These are phyloP conservation scores for Drosophila basisetae DNA, from an alignment of 2,888 invertebrate genomes.

Conservation along the genomic window DNA sequence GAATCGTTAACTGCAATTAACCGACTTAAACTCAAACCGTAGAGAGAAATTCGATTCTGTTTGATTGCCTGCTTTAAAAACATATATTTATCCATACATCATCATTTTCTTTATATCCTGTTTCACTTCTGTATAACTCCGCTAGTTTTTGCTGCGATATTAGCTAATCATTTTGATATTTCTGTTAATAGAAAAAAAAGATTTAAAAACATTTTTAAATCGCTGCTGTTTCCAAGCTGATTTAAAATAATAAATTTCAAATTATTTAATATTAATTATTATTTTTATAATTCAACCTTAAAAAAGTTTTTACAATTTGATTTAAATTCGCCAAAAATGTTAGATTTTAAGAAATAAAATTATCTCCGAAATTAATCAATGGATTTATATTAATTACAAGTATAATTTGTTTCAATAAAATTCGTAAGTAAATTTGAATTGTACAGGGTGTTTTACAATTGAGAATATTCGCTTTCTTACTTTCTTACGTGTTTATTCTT, in stretches of 20 bases:
- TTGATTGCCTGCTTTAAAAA: neutral
- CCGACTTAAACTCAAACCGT: neutral
- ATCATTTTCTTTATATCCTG: no score
- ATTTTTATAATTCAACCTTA: neutral
- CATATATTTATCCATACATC: neutral
- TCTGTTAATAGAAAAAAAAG: neutral
- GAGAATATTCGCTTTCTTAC: neutral
- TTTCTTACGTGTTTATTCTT: neutral
- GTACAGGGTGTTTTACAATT: constrained; percentile 1
- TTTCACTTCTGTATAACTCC: no score
- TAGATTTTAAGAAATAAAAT: neutral
- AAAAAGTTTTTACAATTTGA: neutral
- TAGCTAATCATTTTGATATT: no score
- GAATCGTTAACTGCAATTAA: neutral
- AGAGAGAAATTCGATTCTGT: neutral
- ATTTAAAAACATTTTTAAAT: neutral
- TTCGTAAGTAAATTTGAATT: neutral
- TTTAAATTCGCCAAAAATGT: neutral
- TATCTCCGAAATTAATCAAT: neutral
- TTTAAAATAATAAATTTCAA: neutral
- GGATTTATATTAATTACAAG: neutral
- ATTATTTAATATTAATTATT: neutral
- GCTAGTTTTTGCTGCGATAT: no score
- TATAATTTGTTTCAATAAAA: neutral
- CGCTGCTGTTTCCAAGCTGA: neutral